Evolutionary conservation across 1,140 invertebrate species (phyloP).

Genomic region (Solen grandis): DNA sequence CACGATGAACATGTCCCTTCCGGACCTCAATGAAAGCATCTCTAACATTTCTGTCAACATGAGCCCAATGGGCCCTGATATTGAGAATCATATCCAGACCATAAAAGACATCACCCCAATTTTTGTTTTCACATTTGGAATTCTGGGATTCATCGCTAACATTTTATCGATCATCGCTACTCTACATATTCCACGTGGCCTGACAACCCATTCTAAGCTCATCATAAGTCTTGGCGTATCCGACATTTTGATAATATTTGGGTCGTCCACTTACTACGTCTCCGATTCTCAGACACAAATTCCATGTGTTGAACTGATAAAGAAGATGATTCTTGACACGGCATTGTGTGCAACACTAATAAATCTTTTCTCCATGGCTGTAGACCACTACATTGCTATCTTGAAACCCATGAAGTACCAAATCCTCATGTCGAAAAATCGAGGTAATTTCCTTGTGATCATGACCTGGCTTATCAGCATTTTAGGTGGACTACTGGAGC

Average conservation of each 20-base stretch:
- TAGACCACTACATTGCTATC: conserved; percentile 91
- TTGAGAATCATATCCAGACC: too few species aligned
- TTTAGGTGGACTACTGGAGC: conserved; percentile 81
- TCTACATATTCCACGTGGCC: conserved; percentile 33
- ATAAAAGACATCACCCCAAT: too few species aligned
- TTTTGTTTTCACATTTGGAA: conserved; percentile 45
- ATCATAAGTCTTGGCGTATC: conserved; percentile 68
- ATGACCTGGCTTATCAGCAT: conserved; percentile 84
- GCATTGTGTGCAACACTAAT: conserved; percentile 82
- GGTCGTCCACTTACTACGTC: conserved; percentile 34
- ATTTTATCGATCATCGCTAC: conserved; percentile 62
- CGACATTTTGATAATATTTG: conserved; percentile 64
- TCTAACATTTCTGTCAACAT: too few species aligned
- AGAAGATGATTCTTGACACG: conserved; percentile 56
- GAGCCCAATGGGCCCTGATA: too few species aligned
- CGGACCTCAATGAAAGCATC: too few species aligned
- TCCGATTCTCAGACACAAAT: not conserved
- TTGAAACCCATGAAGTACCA: conserved; percentile 92
- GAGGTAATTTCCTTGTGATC: conserved; percentile 86
- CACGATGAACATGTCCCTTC: too few species aligned
- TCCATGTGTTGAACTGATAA: conserved; percentile 51
- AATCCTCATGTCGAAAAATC: conserved; percentile 83
- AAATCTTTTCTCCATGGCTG: conserved; percentile 85
- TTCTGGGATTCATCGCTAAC: conserved; percentile 61
- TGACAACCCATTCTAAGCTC: conserved; percentile 65